Evolutionary conservation across 2,888 invertebrate genomes (phyloP), one percentile per base, ranked within the genome.

Genomic region (Venusia cambrica): DNA sequence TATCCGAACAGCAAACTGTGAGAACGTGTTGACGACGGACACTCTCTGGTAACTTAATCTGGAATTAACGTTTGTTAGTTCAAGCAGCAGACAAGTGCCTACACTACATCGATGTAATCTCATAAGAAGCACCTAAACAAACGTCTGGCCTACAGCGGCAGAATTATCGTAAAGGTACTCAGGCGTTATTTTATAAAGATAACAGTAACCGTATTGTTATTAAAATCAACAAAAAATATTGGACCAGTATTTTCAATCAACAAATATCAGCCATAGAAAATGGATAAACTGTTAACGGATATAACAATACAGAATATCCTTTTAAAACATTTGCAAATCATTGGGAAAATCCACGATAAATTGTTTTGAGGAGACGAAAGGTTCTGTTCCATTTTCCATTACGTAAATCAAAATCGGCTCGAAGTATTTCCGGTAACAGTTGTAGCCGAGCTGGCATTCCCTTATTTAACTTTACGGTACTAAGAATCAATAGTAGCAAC

Each of bases 401-500:
- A 32, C 26, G 12, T 33, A 24, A 38, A 38, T 38, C 30, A 26
- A 41, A 48, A 30, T 31, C 37, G 8, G 38, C 39, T 45, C 29
- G 22, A 44, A 37, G 37, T 25, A 39, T 42, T 42, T 39, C 45
- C 41, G 6, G 31, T 20, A 21, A 20, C 38, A 27, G 38, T 28
- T 31, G 32, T 36, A 26, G 30, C 19, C 12, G 19, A 12, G 25
- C 19, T 40, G 29, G 33, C 24, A 38, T 38, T 43, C 34, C 26
- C 33, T 40, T 38, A 48, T 46, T 46, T 41, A 47, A 50, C 36
- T 48, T 47, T 41, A 29, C 34, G 15, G 20, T 33, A 36, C 26
- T 41, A 38, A 37, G 33, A 54, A 46, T 54, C 51, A 48, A 49
- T 51, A 48, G 28, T 12, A 32, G 32, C 25, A 39, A 51, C 53